A percentile compares a stretch with the other conserved stretches of the same genome.
These are phyloP conservation scores for Pseudococcus longispinus DNA, from an alignment of 2,888 invertebrate species.

Conservation along the genomic window DNA sequence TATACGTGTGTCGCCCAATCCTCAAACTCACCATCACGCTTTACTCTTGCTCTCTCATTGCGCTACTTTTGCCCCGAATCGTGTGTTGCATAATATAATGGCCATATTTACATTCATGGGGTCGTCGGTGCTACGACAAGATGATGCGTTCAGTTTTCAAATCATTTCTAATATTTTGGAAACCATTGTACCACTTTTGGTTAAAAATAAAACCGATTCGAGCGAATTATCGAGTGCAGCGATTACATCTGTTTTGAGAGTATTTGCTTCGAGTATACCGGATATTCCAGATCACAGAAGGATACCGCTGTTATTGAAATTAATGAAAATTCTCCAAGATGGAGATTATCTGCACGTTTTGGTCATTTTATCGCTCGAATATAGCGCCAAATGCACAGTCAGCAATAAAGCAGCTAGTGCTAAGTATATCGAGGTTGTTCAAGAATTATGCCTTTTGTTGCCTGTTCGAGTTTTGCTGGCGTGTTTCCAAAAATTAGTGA, in stretches of 20 bases:
- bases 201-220: slow-evolving; percentile 63
- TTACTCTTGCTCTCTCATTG: slow-evolving; percentile 81
- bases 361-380: slow-evolving; percentile 74
- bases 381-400: slow-evolving; percentile 16
- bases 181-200: slow-evolving; percentile 85
- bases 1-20: slow-evolving; percentile 87
- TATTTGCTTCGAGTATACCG: slow-evolving; percentile 88
- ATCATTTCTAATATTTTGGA: slow-evolving; percentile 89
- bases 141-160: slow-evolving; percentile 94
- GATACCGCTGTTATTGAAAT: slow-evolving; percentile 77
- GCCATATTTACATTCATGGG: slow-evolving; percentile 98
- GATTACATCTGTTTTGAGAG: slow-evolving; percentile 70
- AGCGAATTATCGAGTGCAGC: background rate
- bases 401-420: background rate
- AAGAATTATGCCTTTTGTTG: slow-evolving; percentile 65
- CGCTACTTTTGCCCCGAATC: slow-evolving; percentile 79
- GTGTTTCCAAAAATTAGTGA: slow-evolving; percentile 65
- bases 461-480: background rate
- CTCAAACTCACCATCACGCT: slow-evolving; percentile 95
- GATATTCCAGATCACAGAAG: slow-evolving; percentile 94
- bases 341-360: slow-evolving; percentile 74
- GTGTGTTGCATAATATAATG: slow-evolving; percentile 92
- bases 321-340: slow-evolving; percentile 76
- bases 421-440: slow-evolving; percentile 62
- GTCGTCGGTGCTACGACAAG: slow-evolving; percentile 87